Percentiles rank a stretch among this genome's conserved stretches.
Conservation (phyloP, 2,113 vertebrate species). For the Grantiella picta region DNA sequence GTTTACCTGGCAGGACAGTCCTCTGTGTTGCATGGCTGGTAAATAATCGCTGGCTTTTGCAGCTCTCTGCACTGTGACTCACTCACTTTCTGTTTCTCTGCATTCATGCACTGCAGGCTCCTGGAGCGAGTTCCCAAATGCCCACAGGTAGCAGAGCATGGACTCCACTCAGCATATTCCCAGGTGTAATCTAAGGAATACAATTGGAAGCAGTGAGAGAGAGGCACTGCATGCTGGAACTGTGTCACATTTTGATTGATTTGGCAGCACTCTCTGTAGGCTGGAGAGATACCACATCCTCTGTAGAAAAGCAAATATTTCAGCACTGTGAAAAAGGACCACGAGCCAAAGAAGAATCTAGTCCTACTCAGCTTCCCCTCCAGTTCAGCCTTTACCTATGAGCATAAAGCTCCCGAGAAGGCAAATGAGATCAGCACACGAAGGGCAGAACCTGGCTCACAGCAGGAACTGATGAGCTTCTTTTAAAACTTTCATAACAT, state of each 20-base stretch:
- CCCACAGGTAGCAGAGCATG: constrained; percentile 85
- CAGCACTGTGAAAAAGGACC: not conserved
- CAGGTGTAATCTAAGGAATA: constrained; percentile 76
- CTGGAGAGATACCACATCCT: not conserved
- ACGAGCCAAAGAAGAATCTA: not conserved
- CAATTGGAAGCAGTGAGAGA: not conserved
- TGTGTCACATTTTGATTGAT: not conserved
- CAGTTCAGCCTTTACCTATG: not conserved
- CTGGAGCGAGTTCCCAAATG: constrained; percentile 72
- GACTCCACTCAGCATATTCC: constrained; percentile 78
- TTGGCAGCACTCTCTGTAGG: not conserved
- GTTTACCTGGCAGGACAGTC: constrained; percentile 86
- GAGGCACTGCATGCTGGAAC: not conserved
- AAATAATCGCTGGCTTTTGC: constrained; percentile 63
- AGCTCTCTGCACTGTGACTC: constrained; percentile 71
- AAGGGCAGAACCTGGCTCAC: constrained; percentile 18
- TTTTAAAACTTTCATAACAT: constrained; percentile 20
- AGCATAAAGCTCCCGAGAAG: not conserved
- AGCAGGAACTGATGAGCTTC: constrained; percentile 37
- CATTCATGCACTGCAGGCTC: constrained; percentile 65
- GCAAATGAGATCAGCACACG: constrained; percentile 17
- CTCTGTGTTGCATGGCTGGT: constrained; percentile 74
- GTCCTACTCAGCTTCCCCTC: not conserved
- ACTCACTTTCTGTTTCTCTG: constrained; percentile 63
- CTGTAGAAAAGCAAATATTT: not conserved